phyloP scores from a whole-genome alignment of 2,797 vertebrate species.

The Sparidentex hasta region DNA sequence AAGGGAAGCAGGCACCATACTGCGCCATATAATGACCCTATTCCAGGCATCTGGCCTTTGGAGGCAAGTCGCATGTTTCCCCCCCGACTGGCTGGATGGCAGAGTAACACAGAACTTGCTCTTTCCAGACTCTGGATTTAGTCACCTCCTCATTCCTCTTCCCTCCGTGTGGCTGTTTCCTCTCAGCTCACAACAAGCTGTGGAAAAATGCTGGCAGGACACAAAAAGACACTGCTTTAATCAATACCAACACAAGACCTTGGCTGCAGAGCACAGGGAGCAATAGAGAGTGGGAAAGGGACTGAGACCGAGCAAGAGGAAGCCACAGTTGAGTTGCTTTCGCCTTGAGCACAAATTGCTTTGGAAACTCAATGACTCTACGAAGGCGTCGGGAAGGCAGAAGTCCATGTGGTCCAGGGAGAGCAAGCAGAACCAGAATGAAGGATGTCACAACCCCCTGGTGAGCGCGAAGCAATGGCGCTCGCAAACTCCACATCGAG shows the following conservation, averaged over 20 bases:
- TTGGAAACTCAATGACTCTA: conserved; percentile 62
- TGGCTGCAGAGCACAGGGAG: conserved; percentile 66
- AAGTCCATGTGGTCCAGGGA: conserved; percentile 48
- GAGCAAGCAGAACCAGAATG: conserved; percentile 46
- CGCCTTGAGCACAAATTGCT: conserved; percentile 72
- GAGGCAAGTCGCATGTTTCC: conserved; percentile 58
- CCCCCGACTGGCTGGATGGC: conserved; percentile 47
- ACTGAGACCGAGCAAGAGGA: conserved; percentile 41
- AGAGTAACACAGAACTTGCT: conserved; percentile 42
- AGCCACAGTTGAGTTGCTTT: conserved; percentile 58
- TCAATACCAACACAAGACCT: conserved; percentile 80
- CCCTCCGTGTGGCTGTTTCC: conserved; percentile 61
- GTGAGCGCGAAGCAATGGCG: not conserved
- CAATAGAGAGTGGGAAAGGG: conserved; percentile 27
- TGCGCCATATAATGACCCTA: conserved; percentile 63
- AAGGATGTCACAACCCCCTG: conserved; percentile 37
- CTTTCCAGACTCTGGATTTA: conserved; percentile 51
- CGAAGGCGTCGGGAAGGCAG: conserved; percentile 45
- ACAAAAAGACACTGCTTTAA: conserved; percentile 79
- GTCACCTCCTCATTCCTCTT: conserved; percentile 59
- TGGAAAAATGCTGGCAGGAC: conserved; percentile 77
- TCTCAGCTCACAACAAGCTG: conserved; percentile 66
- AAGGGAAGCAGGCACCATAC: conserved; percentile 60
- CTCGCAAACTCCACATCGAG: conserved; percentile 29
- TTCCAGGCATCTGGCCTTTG: conserved; percentile 66